phyloP scores from a whole-genome alignment of 2,888 invertebrate species.

The Suillia variegata region DNA sequence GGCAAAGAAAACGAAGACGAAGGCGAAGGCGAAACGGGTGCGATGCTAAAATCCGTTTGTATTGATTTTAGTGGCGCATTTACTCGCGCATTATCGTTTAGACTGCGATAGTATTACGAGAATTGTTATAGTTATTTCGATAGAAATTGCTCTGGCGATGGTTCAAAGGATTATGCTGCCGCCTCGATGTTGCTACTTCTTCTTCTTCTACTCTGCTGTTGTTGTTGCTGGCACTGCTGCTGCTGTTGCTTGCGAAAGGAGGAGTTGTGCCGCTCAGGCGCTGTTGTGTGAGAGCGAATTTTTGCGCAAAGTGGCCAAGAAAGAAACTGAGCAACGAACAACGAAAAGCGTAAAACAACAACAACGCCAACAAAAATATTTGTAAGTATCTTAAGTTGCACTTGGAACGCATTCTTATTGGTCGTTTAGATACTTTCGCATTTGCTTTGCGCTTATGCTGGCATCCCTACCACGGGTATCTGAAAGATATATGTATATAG shows the following conservation, averaged over 20 bases:
- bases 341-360: too few relatives aligned
- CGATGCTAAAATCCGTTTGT: slow-evolving; percentile 34
- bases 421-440: slow-evolving; percentile 32
- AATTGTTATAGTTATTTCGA: slow-evolving; percentile 57
- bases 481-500: too few relatives aligned
- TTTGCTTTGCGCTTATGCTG: too few relatives aligned
- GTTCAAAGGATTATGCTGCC: slow-evolving; percentile 21
- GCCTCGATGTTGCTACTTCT: not conserved
- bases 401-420: slow-evolving; percentile 45
- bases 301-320: slow-evolving; percentile 6
- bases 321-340: slow-evolving; percentile 1
- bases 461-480: too few relatives aligned
- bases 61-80: slow-evolving; percentile 61
- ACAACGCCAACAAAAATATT: too few relatives aligned
- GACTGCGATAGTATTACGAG: slow-evolving; percentile 57
- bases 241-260: not conserved
- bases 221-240: too few relatives aligned
- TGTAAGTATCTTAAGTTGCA: slow-evolving; percentile 22
- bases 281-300: slow-evolving; percentile 5
- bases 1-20: slow-evolving; percentile 36
- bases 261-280: not conserved
- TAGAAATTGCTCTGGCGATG: slow-evolving; percentile 47
- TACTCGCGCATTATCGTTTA: slow-evolving; percentile 60
- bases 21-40: slow-evolving; percentile 19
- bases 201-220: not conserved